Evolutionary conservation across 2,888 invertebrate species (phyloP).

Genomic region (Nemotelus pantherinus): DNA sequence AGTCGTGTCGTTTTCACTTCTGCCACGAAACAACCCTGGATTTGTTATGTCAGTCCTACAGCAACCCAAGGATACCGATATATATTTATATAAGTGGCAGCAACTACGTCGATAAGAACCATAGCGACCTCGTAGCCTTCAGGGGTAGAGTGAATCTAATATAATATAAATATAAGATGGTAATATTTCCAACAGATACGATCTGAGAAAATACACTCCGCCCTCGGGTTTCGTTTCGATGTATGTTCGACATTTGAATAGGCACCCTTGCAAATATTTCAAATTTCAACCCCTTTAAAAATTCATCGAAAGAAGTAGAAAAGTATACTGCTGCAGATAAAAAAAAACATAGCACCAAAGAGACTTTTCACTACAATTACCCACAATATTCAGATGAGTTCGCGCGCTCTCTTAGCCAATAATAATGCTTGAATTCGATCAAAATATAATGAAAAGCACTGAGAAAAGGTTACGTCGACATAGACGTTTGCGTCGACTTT

Average conservation of each 20-base stretch:
- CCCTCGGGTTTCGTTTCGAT: neutral
- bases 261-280: conserved; percentile 18
- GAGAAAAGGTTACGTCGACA: conserved; percentile 18
- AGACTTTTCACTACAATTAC: conserved; percentile 37
- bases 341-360: conserved; percentile 1
- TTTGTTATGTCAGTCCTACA: neutral
- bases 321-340: neutral
- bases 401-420: conserved; percentile 12
- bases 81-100: neutral
- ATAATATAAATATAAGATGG: conserved; percentile 26
- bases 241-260: neutral
- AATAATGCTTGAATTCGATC: conserved; percentile 34
- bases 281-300: conserved; percentile 45
- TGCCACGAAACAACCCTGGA: neutral
- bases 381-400: conserved; percentile 36
- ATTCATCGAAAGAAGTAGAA: conserved; percentile 14
- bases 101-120: neutral
- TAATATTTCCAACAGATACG: conserved; percentile 30
- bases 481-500: neutral
- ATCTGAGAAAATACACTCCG: conserved; percentile 21
- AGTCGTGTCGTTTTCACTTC: neutral
- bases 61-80: too few relatives aligned
- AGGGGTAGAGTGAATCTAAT: neutral
- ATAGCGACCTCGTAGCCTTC: conserved; percentile 12
- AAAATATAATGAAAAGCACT: conserved; percentile 21